These are phyloP conservation scores for Pegoplata infirma DNA, from an alignment of 2,888 invertebrate species.

Conservation along the genomic window DNA sequence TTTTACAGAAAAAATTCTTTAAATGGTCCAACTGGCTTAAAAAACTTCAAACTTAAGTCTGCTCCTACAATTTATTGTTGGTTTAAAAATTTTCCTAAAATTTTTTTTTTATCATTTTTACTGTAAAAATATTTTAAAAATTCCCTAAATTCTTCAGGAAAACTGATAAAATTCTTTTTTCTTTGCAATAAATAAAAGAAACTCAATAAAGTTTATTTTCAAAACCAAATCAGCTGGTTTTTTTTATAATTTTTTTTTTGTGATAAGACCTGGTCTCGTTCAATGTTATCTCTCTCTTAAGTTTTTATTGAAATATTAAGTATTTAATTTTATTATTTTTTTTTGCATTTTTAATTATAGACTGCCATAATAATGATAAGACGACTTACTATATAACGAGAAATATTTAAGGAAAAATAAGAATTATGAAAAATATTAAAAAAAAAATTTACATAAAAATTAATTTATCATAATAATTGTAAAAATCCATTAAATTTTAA, in stretches of 20 bases:
- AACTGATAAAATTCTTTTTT: not conserved
- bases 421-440: not conserved
- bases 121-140: too few relatives aligned
- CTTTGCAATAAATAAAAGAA: not conserved
- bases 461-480: not conserved
- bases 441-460: not conserved
- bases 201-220: not conserved
- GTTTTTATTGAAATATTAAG: not conserved
- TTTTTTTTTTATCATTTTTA: too few relatives aligned
- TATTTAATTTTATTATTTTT: not conserved
- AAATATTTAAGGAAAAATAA: not conserved
- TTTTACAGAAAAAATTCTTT: too few relatives aligned
- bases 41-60: too few relatives aligned
- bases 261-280: conserved; percentile 58
- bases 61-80: not conserved
- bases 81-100: not conserved
- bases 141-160: too few relatives aligned
- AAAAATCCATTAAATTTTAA: not conserved
- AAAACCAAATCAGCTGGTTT: not conserved
- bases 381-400: not conserved
- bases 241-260: conserved; percentile 4
- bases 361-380: not conserved
- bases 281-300: conserved; percentile 53
- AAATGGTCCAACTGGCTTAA: too few relatives aligned
- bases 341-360: not conserved